Evolutionary conservation across 2,797 vertebrate genomes (phyloP).

Genomic region (Tragelaphus oryx): DNA sequence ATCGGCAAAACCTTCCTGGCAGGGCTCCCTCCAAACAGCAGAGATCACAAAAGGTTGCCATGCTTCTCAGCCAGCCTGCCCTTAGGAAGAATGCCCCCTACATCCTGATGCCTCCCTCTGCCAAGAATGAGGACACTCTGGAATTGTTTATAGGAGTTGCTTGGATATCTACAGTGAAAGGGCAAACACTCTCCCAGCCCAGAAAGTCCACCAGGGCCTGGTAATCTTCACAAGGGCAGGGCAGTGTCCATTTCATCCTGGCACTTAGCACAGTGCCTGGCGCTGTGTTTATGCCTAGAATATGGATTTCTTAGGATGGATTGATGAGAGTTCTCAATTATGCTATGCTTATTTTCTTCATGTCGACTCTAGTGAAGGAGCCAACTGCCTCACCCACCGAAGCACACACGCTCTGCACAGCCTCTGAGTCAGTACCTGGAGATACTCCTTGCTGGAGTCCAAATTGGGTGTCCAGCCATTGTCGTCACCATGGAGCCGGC

Average conservation of each 20-base stretch:
- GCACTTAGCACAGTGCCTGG: not conserved
- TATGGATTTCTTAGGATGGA: not conserved
- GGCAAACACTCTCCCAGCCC: constrained; percentile 21
- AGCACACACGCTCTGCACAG: not conserved
- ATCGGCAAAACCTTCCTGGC: constrained; percentile 52
- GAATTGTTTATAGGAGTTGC: constrained; percentile 24
- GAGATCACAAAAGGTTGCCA: constrained; percentile 44
- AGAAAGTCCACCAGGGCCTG: not conserved
- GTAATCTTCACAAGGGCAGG: not conserved
- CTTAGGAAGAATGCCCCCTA: not conserved
- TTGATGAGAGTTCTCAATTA: not conserved
- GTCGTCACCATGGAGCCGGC: constrained; percentile 93
- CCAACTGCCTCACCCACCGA: not conserved
- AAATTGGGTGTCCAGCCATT: constrained; percentile 96
- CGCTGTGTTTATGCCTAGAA: not conserved
- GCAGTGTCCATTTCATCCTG: not conserved
- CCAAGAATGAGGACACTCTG: not conserved
- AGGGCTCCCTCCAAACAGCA: constrained; percentile 29
- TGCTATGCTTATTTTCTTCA: not conserved
- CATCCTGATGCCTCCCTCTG: not conserved
- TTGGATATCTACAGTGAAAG: not conserved
- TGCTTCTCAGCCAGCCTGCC: constrained; percentile 45
- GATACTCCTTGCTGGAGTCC: constrained; percentile 94
- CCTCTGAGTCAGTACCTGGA: constrained; percentile 86
- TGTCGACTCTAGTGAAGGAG: not conserved